Conservation (phyloP, 2,113 vertebrate genomes). For the Lagenorhynchus albirostris region DNA sequence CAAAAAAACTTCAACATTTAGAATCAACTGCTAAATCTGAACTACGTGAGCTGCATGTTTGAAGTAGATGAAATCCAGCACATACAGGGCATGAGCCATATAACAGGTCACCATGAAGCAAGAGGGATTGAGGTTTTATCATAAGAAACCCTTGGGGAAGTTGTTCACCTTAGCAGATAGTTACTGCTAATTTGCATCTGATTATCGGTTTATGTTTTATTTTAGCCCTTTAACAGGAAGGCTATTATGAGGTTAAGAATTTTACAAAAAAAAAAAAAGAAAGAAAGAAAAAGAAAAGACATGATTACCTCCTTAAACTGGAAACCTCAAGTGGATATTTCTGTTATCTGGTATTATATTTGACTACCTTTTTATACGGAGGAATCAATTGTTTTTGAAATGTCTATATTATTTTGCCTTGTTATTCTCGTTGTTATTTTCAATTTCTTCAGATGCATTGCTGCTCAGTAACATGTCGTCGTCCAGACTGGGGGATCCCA, state of each 20-base stretch:
- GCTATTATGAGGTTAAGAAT: background rate
- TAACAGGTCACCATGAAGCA: background rate
- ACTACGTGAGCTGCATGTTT: background rate
- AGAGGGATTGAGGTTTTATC: background rate
- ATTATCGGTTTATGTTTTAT: background rate
- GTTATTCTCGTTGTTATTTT: background rate
- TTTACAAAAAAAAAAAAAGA: background rate
- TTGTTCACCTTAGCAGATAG: background rate
- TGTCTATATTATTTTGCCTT: background rate
- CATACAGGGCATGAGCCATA: background rate
- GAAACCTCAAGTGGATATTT: background rate
- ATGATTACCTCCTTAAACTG: background rate
- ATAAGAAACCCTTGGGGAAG: background rate
- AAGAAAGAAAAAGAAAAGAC: background rate
- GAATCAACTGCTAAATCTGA: conserved; percentile 29
- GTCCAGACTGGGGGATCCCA: background rate
- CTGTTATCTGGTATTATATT: background rate
- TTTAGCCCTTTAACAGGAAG: conserved; percentile 28
- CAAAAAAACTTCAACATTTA: conserved; percentile 29
- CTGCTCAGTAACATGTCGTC: background rate
- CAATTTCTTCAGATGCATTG: background rate
- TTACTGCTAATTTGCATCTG: background rate
- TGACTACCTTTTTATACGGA: background rate
- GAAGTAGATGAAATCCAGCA: background rate
- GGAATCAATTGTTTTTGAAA: background rate